phyloP scores from a whole-genome alignment of 1,140 invertebrate species.

The Diuraphis noxia region DNA sequence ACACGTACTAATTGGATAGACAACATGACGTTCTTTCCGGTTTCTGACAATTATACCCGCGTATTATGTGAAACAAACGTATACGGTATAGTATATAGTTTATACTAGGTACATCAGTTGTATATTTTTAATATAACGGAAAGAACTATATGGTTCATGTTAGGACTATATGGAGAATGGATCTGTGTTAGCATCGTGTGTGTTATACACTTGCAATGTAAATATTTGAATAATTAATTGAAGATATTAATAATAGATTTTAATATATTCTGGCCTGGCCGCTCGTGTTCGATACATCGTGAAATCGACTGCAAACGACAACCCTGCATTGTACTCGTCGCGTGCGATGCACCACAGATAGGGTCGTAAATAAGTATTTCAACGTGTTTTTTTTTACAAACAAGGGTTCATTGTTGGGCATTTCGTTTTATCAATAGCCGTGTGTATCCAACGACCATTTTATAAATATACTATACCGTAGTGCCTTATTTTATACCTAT shows the following conservation, averaged over 20 bases:
- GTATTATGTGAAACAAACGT: background rate
- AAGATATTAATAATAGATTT: background rate
- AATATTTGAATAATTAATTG: background rate
- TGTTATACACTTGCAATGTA: background rate
- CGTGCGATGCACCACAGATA: background rate
- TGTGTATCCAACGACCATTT: background rate
- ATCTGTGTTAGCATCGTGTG: background rate
- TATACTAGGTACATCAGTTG: background rate
- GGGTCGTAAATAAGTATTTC: constrained; percentile 8
- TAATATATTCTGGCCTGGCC: background rate
- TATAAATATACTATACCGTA: background rate
- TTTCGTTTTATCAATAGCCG: constrained; percentile 18
- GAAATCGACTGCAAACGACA: constrained; percentile 6
- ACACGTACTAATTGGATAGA: background rate
- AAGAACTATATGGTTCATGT: background rate
- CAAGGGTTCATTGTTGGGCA: constrained; percentile 28
- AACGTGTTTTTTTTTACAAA: background rate
- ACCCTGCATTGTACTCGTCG: background rate
- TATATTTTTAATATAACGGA: background rate
- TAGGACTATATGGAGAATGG: background rate
- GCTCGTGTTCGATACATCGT: background rate
- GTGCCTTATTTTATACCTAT: background rate
- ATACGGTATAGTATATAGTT: too few relatives aligned
- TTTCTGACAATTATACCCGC: background rate
- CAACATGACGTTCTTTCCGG: background rate